Percentiles rank a stretch among this genome's conserved stretches.
Evolutionary conservation across 2,797 vertebrate genomes (phyloP).

Genomic region (Graptemys geographica): DNA sequence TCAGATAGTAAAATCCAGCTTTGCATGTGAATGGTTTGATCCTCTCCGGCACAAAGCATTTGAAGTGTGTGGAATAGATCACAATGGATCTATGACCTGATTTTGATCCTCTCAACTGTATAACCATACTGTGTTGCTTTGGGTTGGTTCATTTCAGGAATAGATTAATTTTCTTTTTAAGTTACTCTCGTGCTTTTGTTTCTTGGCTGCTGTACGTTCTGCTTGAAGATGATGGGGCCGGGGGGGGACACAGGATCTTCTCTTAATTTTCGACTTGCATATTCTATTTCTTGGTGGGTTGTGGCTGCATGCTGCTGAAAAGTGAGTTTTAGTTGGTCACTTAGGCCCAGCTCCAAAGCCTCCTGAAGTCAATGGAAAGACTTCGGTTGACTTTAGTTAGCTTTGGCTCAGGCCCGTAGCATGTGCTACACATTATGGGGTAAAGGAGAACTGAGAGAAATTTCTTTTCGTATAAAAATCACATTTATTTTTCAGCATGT

Average conservation of each 20-base stretch:
- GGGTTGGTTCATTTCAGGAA: not conserved
- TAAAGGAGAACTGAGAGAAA: slow-evolving; percentile 23
- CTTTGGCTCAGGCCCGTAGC: slow-evolving; percentile 1
- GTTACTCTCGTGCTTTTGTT: not conserved
- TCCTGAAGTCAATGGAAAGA: not conserved
- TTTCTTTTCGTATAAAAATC: slow-evolving; percentile 60
- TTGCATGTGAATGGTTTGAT: not conserved
- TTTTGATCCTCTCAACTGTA: not conserved
- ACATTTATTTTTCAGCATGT: slow-evolving; percentile 87
- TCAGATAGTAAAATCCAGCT: not conserved
- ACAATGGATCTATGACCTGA: not conserved
- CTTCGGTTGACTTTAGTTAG: not conserved
- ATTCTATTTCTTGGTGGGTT: slow-evolving; percentile 6
- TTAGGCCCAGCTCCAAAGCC: not conserved
- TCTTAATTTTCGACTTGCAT: not conserved
- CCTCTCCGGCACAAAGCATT: not conserved
- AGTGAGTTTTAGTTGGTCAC: not conserved
- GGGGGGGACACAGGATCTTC: not conserved
- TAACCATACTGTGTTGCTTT: not conserved
- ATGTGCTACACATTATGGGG: not conserved
- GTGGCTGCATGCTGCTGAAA: not conserved
- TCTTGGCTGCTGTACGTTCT: not conserved
- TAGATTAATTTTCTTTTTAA: not conserved
- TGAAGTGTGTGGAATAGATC: not conserved
- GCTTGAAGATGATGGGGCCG: not conserved